Percentiles rank a stretch among this genome's conserved stretches.
Evolutionary conservation across 2,888 invertebrate genomes (phyloP).

Genomic region (Ceriagrion tenellum): DNA sequence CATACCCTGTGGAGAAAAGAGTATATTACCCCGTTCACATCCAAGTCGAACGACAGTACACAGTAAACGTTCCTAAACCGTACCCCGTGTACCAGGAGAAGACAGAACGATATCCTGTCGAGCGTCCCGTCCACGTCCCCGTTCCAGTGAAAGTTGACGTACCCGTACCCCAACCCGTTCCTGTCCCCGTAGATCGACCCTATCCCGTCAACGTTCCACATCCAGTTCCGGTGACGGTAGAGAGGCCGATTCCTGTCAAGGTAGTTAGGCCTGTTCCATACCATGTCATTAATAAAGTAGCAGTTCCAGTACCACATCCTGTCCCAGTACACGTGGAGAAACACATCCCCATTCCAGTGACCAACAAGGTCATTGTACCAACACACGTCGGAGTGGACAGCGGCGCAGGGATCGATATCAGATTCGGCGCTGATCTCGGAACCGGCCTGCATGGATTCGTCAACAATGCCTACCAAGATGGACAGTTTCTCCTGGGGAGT

Average conservation of each 20-base stretch:
- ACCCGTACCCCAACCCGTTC: not conserved
- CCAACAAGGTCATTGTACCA: not conserved
- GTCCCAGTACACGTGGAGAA: not conserved
- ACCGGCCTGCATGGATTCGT: not conserved
- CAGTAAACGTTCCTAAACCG: not conserved
- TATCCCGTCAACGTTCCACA: constrained; percentile 1
- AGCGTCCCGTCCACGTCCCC: constrained; percentile 13
- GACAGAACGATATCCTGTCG: not conserved
- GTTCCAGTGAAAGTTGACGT: not conserved
- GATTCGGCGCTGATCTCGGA: not conserved
- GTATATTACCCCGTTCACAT: not conserved
- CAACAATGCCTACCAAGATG: not conserved
- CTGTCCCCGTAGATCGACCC: not conserved
- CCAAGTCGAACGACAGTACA: not conserved
- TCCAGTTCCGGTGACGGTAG: not conserved
- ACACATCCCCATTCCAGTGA: not conserved
- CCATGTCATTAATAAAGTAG: not conserved
- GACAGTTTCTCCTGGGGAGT: not conserved
- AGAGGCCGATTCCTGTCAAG: not conserved
- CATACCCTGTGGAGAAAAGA: not conserved
- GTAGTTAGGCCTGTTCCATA: not conserved
- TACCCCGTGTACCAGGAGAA: not conserved
- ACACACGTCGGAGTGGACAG: not conserved
- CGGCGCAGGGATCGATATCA: not conserved
- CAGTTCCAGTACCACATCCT: not conserved